Evolutionary conservation across 1,140 invertebrate genomes (phyloP).

Genomic region (Maniola jurtina): DNA sequence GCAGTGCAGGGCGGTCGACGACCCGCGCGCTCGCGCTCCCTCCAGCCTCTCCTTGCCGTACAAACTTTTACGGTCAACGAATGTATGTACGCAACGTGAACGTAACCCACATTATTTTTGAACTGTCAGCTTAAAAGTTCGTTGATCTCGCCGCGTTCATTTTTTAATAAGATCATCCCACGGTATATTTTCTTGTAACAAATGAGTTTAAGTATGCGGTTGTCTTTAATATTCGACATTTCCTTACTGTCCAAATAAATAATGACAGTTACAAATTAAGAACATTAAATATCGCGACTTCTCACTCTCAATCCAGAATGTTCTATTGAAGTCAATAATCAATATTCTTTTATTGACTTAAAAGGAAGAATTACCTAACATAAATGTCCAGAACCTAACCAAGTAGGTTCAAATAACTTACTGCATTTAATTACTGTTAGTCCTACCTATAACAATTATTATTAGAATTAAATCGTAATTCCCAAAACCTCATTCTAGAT

Average conservation of each 20-base stretch:
- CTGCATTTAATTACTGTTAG: too few relatives aligned
- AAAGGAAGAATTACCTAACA: too few relatives aligned
- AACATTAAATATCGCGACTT: too few relatives aligned
- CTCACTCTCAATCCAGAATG: too few relatives aligned
- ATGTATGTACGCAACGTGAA: constrained; percentile 73
- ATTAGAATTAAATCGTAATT: too few relatives aligned
- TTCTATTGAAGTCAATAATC: too few relatives aligned
- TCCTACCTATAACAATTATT: too few relatives aligned
- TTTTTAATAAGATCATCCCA: constrained; percentile 70
- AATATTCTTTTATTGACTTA: too few relatives aligned
- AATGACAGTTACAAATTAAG: too few relatives aligned
- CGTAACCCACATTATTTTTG: constrained; percentile 78
- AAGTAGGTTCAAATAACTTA: too few relatives aligned
- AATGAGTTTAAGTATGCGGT: constrained; percentile 24
- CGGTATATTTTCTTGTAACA: constrained; percentile 60
- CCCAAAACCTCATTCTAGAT: too few relatives aligned
- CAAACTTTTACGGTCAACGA: constrained; percentile 72
- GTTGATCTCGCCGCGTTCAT: constrained; percentile 61
- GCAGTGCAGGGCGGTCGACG: constrained; percentile 61
- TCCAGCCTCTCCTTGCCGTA: constrained; percentile 58
- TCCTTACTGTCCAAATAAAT: neutral
- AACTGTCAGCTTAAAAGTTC: constrained; percentile 75
- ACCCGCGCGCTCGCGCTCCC: constrained; percentile 54
- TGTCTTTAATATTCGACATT: constrained; percentile 6
- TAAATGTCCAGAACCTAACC: too few relatives aligned